phyloP scores from a whole-genome alignment of 2,888 invertebrate species.

The Dinocampus coccinellae region DNA sequence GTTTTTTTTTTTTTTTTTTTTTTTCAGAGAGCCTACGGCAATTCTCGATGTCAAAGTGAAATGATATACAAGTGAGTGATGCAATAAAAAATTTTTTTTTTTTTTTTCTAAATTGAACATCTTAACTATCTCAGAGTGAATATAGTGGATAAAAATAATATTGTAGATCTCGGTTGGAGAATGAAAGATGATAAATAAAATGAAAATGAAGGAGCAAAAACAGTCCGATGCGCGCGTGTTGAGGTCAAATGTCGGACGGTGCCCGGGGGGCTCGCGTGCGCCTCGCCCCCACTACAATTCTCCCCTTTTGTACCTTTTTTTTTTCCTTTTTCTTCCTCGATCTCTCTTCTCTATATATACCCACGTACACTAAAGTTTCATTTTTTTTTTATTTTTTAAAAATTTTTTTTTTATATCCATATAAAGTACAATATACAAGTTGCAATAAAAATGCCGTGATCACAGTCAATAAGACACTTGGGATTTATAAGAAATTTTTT shows the following conservation, averaged over 20 bases:
- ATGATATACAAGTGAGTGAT: not conserved
- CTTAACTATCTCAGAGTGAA: slow-evolving; percentile 7
- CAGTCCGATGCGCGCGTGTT: slow-evolving; percentile 54
- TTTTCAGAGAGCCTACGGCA: not conserved
- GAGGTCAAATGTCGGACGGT: slow-evolving; percentile 66
- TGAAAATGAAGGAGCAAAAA: slow-evolving; percentile 41
- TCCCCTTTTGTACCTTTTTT: not conserved
- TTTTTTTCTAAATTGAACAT: too few species aligned
- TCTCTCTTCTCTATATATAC: not conserved
- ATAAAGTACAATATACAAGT: not conserved
- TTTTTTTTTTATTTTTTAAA: too few species aligned
- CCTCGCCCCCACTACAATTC: slow-evolving; percentile 26
- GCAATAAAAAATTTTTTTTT: too few species aligned
- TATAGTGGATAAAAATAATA: slow-evolving; percentile 9
- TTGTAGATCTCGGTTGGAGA: slow-evolving; percentile 1
- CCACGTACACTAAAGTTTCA: too few species aligned
- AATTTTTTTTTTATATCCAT: not conserved
- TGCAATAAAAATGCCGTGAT: not conserved
- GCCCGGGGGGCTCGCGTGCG: slow-evolving; percentile 64
- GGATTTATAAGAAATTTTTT: not conserved
- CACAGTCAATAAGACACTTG: not conserved
- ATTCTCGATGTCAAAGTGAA: slow-evolving; percentile 5
- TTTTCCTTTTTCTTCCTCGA: not conserved
- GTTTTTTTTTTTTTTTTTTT: too few species aligned
- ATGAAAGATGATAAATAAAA: slow-evolving; percentile 32